Base-by-base conservation (phyloP, 2,797 vertebrate species). In the Pelobates cultripes region DNA sequence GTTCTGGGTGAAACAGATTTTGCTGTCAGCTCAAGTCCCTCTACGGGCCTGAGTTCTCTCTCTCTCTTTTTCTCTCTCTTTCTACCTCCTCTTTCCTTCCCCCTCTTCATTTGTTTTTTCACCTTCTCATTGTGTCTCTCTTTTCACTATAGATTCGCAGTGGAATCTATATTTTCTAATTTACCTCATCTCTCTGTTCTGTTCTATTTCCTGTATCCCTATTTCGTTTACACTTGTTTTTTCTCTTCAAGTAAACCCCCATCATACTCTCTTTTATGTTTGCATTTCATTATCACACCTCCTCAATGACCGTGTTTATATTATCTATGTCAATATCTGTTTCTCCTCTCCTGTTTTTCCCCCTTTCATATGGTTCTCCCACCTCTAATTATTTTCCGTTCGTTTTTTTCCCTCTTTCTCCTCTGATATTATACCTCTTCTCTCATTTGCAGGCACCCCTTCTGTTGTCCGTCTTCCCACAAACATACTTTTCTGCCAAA, bases 1-100 rank as follows among this genome's bases (percentile, higher is more conserved):
- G 73, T 84, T 79, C 82, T 84, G 82, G 73, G 77, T 84, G 82
- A 72, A 84, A 84, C 82, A 84, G 82, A 84, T 84, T 84, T 79
- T 79, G 82, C 82, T 79, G 82, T 83, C 77, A 83, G 72, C 82
- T 83, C 77, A 43, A 75, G 71, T 83, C 82, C 73, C 82, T 84
- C 77, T 75, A 75, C 42, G 72, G 76, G 72, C 71, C 82, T 79
- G 71, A 74, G 63, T 70, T 75, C 76, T 79, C 81, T 75, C 44
- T 64, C 47, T 79, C 51, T 63, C 57, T 7, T 45, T 41, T 61
- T 28, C 47, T 47, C 45, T 42, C 61, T 17, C 15, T 41, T 4
- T 8, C 40, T 64, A 64, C 43, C 73, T n/a, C 8, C 45, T 70
- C n/a, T 41, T 6, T 43, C 14, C 73, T 40, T 64, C n/a, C 55